A percentile compares a stretch with the other conserved stretches of the same genome.
phyloP scores from a whole-genome alignment of 2,113 vertebrate species.

The Ceyx melanurus region DNA sequence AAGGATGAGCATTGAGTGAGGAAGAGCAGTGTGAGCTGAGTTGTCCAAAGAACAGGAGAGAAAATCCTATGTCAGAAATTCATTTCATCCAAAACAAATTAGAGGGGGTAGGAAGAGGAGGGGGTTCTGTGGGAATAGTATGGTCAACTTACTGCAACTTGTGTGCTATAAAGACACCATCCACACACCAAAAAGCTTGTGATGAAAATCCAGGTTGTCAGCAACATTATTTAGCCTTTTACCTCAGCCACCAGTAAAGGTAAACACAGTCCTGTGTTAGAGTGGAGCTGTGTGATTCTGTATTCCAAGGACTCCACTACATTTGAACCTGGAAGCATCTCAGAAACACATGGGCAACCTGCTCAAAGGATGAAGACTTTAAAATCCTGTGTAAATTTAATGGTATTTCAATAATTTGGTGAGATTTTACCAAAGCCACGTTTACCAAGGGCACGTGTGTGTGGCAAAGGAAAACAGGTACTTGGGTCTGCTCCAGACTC shows the following conservation, averaged over 20 bases:
- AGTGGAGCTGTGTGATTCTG: background rate
- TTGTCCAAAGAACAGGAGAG: background rate
- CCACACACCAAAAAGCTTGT: background rate
- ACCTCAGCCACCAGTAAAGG: background rate
- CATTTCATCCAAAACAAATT: background rate
- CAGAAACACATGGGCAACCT: rapidly evolving
- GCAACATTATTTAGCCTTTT: background rate
- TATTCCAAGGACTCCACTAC: background rate
- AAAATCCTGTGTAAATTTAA: background rate
- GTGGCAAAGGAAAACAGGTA: background rate
- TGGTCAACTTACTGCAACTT: background rate
- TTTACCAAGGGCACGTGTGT: background rate
- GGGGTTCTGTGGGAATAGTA: background rate
- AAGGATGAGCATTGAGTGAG: background rate
- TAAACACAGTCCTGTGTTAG: background rate
- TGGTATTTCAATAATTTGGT: background rate
- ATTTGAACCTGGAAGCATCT: background rate
- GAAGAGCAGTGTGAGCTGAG: background rate
- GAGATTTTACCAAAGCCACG: background rate
- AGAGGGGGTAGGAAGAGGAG: background rate
- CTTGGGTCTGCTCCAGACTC: background rate
- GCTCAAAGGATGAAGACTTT: background rate
- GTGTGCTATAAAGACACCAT: background rate
- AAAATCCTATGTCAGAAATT: background rate
- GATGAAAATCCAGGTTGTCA: background rate